Percentiles rank a stretch among this genome's conserved stretches.
phyloP scores from a whole-genome alignment of 2,113 vertebrate species.

The Mirounga angustirostris region DNA sequence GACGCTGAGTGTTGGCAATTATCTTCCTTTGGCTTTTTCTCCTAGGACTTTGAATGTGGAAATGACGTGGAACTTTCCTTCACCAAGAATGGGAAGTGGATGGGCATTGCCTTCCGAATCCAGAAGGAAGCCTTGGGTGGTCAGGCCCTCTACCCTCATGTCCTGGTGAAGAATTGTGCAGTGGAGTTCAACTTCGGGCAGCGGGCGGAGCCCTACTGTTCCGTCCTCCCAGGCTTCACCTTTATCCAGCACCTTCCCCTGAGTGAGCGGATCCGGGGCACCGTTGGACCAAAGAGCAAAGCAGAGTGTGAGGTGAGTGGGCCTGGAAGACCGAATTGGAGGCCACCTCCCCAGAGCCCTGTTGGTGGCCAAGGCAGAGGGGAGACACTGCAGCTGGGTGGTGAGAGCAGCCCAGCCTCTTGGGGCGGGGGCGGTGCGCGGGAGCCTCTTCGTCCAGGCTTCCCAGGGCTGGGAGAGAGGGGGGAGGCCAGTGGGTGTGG shows the following conservation, averaged over 20 bases:
- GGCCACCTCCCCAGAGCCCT: not conserved
- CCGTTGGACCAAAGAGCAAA: constrained; percentile 91
- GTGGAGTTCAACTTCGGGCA: constrained; percentile 97
- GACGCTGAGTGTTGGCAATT: not conserved
- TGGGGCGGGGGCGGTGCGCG: no score
- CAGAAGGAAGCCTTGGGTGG: constrained; percentile 89
- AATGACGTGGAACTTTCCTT: constrained; percentile 92
- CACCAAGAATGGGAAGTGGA: constrained; percentile 92
- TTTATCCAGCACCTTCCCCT: constrained; percentile 92
- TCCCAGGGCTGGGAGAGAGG: not conserved
- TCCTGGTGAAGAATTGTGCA: constrained; percentile 95
- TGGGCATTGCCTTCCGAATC: constrained; percentile 91
- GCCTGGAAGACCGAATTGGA: not conserved
- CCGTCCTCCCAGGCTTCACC: constrained; percentile 91
- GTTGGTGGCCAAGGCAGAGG: not conserved
- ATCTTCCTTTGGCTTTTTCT: not conserved
- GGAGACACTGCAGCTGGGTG: not conserved
- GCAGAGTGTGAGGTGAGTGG: constrained; percentile 93
- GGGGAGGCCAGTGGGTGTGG: no score
- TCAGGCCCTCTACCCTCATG: constrained; percentile 93
- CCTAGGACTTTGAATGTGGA: constrained; percentile 93
- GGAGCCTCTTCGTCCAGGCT: not conserved
- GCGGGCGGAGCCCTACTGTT: constrained; percentile 89
- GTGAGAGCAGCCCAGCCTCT: not conserved
- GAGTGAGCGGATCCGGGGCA: constrained; percentile 90